Base-by-base conservation (phyloP, 1,140 invertebrate genomes). In the Brachionus angularis region DNA sequence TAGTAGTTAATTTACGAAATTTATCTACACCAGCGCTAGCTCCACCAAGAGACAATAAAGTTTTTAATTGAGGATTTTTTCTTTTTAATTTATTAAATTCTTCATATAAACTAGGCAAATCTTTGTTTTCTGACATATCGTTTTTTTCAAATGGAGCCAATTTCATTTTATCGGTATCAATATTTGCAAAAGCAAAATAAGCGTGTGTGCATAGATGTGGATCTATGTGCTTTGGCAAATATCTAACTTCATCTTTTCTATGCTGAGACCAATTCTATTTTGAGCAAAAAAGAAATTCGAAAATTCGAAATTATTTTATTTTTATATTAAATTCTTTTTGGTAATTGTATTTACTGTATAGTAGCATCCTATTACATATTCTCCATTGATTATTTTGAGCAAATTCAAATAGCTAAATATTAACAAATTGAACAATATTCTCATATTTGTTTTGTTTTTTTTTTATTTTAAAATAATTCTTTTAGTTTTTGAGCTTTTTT, bases 11-110 rank as follows among this genome's bases (percentile, higher is more conserved):
- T 2, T 49, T 52, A 14, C 75, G 75, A 55, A 80, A 83, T 70
- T 91, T 85, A 12, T 86, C 86, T 0, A 91, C 93, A 10, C 91
- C 93, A 80, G 95, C 91, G 78, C 94, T 96, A 91, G 93, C 96
- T 0, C 94, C 93, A 7, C 94, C 94, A 72, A 96, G 90, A 3
- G 93, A 91, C 67, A 96, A 83, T 80, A 96, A 82, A 0, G 90
- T 93, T 80, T 95, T 96, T 74, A 96, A 77, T 58, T 89, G 87
- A 75, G 91, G 93, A 82, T 96, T 96, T 82, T 93, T 92, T 0
- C 89, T 89, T 81, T 96, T 96, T 21, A 96, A 82, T n/a, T 44
- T 71, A 42, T 91, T 86, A 4, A 95, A 85, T 74, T 88, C 86
- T 42, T 90, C 87, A 76, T 93, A 94, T 5, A 71, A 52, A 21